These are phyloP conservation scores for Centropristis striata DNA, from an alignment of 2,113 vertebrate genomes.

Conservation along the genomic window DNA sequence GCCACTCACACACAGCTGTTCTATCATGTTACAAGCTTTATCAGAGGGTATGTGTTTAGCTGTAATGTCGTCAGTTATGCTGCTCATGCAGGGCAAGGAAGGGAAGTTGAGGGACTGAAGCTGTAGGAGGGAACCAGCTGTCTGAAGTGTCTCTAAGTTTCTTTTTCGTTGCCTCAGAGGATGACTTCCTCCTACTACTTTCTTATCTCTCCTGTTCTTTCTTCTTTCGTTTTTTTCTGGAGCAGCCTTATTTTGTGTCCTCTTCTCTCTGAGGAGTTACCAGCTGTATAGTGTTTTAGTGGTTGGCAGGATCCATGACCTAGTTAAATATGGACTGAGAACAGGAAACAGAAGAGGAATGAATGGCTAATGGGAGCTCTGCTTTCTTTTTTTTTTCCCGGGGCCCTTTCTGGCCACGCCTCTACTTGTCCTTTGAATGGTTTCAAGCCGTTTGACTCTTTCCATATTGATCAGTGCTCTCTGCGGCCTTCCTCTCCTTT, in stretches of 20 bases:
- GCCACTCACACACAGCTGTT: constrained; percentile 36
- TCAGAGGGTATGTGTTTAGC: background rate
- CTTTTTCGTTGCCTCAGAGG: background rate
- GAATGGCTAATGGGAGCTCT: constrained; percentile 65
- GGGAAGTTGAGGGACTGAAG: background rate
- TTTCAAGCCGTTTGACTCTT: constrained; percentile 27
- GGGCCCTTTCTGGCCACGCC: constrained; percentile 15
- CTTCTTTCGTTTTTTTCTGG: constrained; percentile 27
- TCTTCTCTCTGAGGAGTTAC: constrained; percentile 51
- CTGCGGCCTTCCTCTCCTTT: background rate
- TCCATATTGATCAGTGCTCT: constrained; percentile 34
- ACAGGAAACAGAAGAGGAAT: constrained; percentile 72
- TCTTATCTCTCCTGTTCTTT: constrained; percentile 1
- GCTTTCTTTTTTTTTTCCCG: constrained; percentile 35
- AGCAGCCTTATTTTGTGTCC: constrained; percentile 44
- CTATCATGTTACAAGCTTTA: constrained; percentile 25
- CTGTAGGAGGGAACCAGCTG: constrained; percentile 12
- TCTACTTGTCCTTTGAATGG: constrained; percentile 24
- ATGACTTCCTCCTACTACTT: background rate
- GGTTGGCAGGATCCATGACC: constrained; percentile 75
- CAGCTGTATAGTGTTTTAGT: constrained; percentile 62
- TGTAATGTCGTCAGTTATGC: background rate
- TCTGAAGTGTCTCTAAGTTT: constrained; percentile 9
- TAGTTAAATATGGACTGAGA: constrained; percentile 74
- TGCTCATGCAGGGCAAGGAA: background rate